A percentile compares a stretch with the other conserved stretches of the same genome.
These are phyloP conservation scores for Colletes collaris DNA, from an alignment of 2,888 invertebrate species.

Conservation along the genomic window DNA sequence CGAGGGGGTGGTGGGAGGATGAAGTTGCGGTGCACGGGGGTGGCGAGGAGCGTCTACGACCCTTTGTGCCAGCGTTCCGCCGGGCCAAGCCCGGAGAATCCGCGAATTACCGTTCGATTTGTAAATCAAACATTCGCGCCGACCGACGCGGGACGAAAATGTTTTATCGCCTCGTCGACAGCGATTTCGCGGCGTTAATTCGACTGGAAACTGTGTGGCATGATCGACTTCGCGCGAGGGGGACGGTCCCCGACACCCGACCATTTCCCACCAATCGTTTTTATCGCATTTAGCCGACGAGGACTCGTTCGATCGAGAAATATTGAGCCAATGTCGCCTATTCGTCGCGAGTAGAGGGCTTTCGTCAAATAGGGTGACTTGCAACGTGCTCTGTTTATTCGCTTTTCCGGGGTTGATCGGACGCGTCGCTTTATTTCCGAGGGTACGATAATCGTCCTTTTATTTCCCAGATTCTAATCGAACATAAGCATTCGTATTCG, in stretches of 20 bases:
- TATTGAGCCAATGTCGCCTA: no score
- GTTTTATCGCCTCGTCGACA: slow-evolving; percentile 28
- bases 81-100: slow-evolving; percentile 54
- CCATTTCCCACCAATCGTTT: background rate
- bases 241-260: background rate
- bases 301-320: no score
- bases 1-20: slow-evolving; percentile 28
- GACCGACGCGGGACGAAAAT: slow-evolving; percentile 28
- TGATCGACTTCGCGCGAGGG: slow-evolving; percentile 18
- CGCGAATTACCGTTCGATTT: slow-evolving; percentile 73
- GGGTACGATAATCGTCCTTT: no score
- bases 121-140: slow-evolving; percentile 68
- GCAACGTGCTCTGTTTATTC: no score
- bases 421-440: no score
- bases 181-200: slow-evolving; percentile 15
- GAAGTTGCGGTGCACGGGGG: slow-evolving; percentile 53
- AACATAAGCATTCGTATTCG: no score
- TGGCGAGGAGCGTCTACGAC: slow-evolving; percentile 44
- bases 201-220: slow-evolving; percentile 22
- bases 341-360: no score
- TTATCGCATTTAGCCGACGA: background rate
- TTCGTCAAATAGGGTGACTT: no score
- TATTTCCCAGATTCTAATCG: no score
- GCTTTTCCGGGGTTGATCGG: no score
- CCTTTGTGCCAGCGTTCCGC: slow-evolving; percentile 54